A percentile compares a stretch with the other conserved stretches of the same genome.
Conservation (phyloP, 1,140 invertebrate species). For the Trachymyrmex septentrionalis region DNA sequence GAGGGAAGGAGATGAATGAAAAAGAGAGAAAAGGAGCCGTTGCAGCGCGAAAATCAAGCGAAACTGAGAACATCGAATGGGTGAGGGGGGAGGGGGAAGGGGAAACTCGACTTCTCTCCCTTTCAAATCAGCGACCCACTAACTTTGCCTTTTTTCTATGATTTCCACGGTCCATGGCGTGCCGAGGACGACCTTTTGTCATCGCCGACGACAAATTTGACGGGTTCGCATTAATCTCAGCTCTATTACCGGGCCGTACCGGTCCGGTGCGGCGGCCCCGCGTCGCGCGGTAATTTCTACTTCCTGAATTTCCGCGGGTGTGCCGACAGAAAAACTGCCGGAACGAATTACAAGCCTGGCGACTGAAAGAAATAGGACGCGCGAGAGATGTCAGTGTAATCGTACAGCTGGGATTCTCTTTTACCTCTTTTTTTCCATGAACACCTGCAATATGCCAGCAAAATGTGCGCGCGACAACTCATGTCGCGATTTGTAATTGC, state of each 20-base stretch:
- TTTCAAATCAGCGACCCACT: constrained; percentile 57
- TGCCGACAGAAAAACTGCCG: constrained; percentile 49
- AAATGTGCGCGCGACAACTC: constrained; percentile 23
- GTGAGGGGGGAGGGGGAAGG: too few relatives aligned
- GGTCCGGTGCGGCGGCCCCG: constrained; percentile 19
- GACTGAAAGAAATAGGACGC: constrained; percentile 48
- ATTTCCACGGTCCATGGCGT: constrained; percentile 34
- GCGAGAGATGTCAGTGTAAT: constrained; percentile 57
- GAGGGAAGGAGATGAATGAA: background rate
- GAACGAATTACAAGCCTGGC: constrained; percentile 54
- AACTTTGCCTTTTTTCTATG: constrained; percentile 44
- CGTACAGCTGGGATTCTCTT: constrained; percentile 44
- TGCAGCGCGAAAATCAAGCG: constrained; percentile 74
- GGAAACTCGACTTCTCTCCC: constrained; percentile 40
- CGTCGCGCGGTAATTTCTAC: constrained; percentile 37
- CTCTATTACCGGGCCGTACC: constrained; percentile 73
- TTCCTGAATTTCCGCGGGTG: constrained; percentile 56
- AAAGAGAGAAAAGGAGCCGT: background rate
- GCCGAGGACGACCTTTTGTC: constrained; percentile 71
- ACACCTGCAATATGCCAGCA: constrained; percentile 30
- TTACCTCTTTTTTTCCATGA: background rate
- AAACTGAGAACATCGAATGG: constrained; percentile 74
- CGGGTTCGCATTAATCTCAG: constrained; percentile 76
- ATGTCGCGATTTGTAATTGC: constrained; percentile 37
- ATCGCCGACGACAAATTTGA: constrained; percentile 78